Base-by-base conservation (phyloP, 30 jellyfish, hydroid and myxozoan genomes). In the Cassiopea xamachana region DNA sequence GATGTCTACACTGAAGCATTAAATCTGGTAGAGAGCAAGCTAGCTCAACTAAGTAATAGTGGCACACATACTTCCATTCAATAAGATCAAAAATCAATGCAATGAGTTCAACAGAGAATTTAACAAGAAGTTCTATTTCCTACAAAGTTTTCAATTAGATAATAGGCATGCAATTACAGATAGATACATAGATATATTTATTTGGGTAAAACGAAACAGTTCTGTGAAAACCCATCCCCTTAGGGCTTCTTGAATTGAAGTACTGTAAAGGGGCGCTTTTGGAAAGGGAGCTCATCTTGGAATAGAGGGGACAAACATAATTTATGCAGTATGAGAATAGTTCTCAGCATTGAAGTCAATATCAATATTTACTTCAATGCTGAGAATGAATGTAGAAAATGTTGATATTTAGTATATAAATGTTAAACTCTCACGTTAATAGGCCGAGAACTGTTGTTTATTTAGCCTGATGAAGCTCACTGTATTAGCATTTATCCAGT, bases 1-100 rank as follows among this genome's bases (percentile, higher is more conserved):
- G 76, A 67, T 67, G 76, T 19, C 76, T 67, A 13, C 46, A 67
- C 76, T 67, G 76, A 67, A 67, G 46, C 76, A 19, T 19, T 19
- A 67, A 67, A 67, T 67, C 76, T 67, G 46, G 76, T 67, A 67
- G 46, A 16, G 76, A 67, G 76, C 0, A 67, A 67, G 76, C 19
- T 4, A 67, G 76, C 76, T 67, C 1, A 67, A 67, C 43, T 55
- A 6, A 55, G 64, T 55, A 55, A 55, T 55, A 0, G 64, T 3
- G 64, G 12, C 64, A 55, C 64, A 55, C 64, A 55, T 55, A 55
- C 64, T 55, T 55, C 64, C 7, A 55, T 55, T 55, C 64, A 55
- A 55, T 55, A 55, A 55, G 64, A 55, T 55, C 64, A 10, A 55
- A 3, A 55, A 55, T 55, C 64, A 55, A 55, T 55, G 64, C 64